Conservation (phyloP, 2,113 vertebrate genomes). For the Pongo abelii region DNA sequence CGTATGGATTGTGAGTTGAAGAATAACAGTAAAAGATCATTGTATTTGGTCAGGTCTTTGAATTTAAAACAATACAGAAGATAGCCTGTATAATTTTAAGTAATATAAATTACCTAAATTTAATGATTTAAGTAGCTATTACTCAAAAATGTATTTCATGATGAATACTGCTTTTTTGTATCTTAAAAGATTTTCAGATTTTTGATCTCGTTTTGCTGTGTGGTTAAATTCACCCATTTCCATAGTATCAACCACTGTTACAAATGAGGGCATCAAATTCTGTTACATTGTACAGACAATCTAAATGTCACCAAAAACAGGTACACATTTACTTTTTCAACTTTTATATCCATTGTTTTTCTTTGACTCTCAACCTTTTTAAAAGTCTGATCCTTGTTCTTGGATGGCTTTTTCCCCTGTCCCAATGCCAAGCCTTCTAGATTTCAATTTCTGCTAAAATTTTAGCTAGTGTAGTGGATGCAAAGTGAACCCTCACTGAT, state of each 20-base stretch:
- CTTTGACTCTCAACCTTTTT: background rate
- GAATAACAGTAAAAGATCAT: background rate
- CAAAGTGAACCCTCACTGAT: background rate
- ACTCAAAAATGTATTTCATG: slow-evolving; percentile 8
- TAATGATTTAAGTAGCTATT: background rate
- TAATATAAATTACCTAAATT: background rate
- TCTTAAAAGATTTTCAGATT: background rate
- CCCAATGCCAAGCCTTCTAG: background rate
- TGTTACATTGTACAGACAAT: background rate
- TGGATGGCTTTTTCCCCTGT: background rate
- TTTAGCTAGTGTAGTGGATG: background rate
- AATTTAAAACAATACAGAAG: background rate
- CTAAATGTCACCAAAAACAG: slow-evolving; percentile 13
- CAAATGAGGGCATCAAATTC: background rate
- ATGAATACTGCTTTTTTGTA: background rate
- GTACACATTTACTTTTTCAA: background rate
- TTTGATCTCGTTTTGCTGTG: background rate
- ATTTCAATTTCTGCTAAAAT: slow-evolving; percentile 10
- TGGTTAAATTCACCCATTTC: background rate
- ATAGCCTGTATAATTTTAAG: background rate
- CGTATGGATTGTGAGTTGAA: background rate
- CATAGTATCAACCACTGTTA: background rate
- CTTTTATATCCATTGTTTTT: background rate
- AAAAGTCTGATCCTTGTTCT: background rate
- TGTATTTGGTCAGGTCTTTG: background rate